phyloP scores from a whole-genome alignment of 2,888 invertebrate species.

The Acanthacorydalis orientalis region DNA sequence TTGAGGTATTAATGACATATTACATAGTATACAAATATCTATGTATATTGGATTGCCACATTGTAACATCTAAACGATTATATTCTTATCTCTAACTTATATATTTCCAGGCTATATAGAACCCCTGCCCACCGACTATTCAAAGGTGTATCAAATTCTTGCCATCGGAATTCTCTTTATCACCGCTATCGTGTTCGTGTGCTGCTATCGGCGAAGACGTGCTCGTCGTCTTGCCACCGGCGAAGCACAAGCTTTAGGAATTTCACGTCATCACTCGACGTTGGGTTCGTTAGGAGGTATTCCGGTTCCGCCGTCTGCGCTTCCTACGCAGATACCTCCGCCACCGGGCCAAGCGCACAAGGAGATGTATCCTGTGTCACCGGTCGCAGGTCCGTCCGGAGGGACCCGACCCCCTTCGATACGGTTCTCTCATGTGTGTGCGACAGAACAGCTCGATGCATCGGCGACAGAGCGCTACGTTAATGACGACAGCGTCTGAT shows the following conservation, averaged over 20 bases:
- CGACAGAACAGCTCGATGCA: neutral
- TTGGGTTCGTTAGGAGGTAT: neutral
- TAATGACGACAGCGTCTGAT: conserved; percentile 38
- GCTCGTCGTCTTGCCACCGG: neutral
- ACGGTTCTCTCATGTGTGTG: conserved; percentile 5
- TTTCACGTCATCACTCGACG: conserved; percentile 1
- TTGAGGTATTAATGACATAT: too few species aligned
- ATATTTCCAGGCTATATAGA: conserved; percentile 1
- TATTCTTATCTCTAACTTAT: neutral
- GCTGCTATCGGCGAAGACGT: conserved; percentile 4
- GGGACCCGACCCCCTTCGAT: conserved; percentile 5
- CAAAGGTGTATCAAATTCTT: conserved; percentile 2
- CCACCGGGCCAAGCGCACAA: conserved; percentile 2
- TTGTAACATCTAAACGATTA: too few species aligned
- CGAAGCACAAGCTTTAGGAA: conserved; percentile 3
- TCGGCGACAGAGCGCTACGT: conserved; percentile 29
- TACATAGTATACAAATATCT: too few species aligned
- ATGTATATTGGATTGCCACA: too few species aligned
- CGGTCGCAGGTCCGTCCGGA: conserved; percentile 4
- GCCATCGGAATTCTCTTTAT: conserved; percentile 1
- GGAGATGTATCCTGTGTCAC: conserved; percentile 1
- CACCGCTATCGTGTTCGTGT: neutral
- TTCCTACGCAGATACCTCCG: conserved; percentile 4
- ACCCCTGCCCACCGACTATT: conserved; percentile 2
- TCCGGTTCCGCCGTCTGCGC: neutral